Percentiles rank a stretch among this genome's conserved stretches.
phyloP scores from a whole-genome alignment of 2,797 vertebrate species.

The Oreochromis mossambicus region DNA sequence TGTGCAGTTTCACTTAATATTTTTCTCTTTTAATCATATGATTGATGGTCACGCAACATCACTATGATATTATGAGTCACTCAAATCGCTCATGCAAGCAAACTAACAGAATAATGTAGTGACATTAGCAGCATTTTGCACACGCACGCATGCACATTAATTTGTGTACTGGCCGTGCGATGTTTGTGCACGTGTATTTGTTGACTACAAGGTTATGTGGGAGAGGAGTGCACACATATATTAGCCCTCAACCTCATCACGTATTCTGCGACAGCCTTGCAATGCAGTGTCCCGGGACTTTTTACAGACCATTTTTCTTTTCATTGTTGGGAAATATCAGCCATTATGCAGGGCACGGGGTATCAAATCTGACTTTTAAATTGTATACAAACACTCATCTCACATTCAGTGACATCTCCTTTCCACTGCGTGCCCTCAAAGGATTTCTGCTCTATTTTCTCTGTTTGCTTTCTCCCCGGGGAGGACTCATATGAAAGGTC shows the following conservation, averaged over 20 bases:
- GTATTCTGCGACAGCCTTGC: constrained; percentile 30
- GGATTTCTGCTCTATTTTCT: constrained; percentile 41
- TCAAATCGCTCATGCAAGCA: constrained; percentile 49
- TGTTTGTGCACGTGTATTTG: background rate
- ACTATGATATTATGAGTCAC: constrained; percentile 44
- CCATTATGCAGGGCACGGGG: constrained; percentile 43
- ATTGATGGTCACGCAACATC: constrained; percentile 47
- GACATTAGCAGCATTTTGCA: constrained; percentile 24
- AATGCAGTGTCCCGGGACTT: constrained; percentile 29
- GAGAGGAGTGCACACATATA: constrained; percentile 4
- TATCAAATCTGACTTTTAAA: constrained; percentile 72
- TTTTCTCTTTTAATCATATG: constrained; percentile 43
- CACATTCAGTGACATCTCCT: constrained; percentile 42
- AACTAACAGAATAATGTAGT: constrained; percentile 43
- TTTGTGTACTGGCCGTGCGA: background rate
- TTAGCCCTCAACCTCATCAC: constrained; percentile 28
- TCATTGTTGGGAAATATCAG: constrained; percentile 25
- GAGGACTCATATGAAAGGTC: constrained; percentile 55
- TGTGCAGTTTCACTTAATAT: constrained; percentile 21
- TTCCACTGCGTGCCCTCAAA: constrained; percentile 24
- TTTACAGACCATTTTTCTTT: constrained; percentile 33
- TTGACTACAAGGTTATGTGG: constrained; percentile 43
- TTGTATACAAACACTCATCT: constrained; percentile 57
- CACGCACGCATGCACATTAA: background rate
- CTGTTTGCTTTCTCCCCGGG: constrained; percentile 34